Base-by-base conservation (phyloP, 2,797 vertebrate genomes). In the Borostomias antarcticus region DNA sequence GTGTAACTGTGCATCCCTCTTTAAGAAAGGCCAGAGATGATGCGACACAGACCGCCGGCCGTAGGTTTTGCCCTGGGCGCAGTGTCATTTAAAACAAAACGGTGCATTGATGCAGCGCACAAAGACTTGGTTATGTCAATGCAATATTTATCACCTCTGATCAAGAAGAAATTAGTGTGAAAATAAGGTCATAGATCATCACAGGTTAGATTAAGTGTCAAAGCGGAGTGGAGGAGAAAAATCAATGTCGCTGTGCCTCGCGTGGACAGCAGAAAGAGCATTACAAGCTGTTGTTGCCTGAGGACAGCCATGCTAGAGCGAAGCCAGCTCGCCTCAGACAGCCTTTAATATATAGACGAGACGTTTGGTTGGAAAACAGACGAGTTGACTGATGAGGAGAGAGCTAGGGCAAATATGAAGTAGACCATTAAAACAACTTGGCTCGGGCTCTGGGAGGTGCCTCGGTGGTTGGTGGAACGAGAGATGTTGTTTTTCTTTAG, bases 131-230 rank as follows among this genome's bases (percentile, higher is more conserved):
- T 92, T 86, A 90, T 89, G 88, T 90, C 91, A 89, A 87, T 86
- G 86, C 37, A 75, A 91, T 93, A 93, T 94, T 93, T 92, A 93
- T 93, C 92, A 91, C 92, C 89, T 90, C 83, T 90, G 89, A 92
- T 92, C 88, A 93, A 88, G 88, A 89, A 92, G 82, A 88, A 92
- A 93, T 93, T 90, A 93, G 90, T 91, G 91, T 84, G 88, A 91
- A 90, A 90, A 92, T 90, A 89, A 91, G 91, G 88, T 92, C 91
- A 76, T 94, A 89, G 88, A 93, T 94, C 92, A 94, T 86, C n/a
- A 73, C 60, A 82, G 83, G 84, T 86, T 83, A 91, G 90, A 93
- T 92, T 86, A 92, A 82, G 85, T 93, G 92, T 92, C 91, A 89
- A 78, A 77, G 79, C 37, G 62, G 64, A n/a, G n/a, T n/a, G n/a